These are phyloP conservation scores for Agrilus cyanescens DNA, from an alignment of 2,888 invertebrate species.

Conservation along the genomic window DNA sequence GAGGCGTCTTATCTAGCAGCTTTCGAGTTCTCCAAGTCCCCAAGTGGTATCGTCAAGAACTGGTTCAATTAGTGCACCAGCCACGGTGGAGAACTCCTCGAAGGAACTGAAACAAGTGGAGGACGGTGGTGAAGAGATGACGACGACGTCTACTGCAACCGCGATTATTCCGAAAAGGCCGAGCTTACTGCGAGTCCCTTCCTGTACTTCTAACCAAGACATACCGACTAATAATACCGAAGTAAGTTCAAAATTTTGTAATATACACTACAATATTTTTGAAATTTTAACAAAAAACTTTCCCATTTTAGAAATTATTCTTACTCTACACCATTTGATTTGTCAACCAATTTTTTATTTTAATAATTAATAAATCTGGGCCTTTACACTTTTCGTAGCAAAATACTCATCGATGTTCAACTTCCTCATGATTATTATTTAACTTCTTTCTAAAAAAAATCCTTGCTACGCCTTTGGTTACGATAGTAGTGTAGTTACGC, in stretches of 20 bases:
- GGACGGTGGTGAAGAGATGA: conserved; percentile 9
- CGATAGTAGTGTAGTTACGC: too few species aligned
- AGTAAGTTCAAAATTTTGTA: conserved; percentile 19
- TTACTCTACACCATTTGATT: too few species aligned
- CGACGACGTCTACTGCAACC: conserved; percentile 13
- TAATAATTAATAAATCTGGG: too few species aligned
- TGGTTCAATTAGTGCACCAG: conserved; percentile 27
- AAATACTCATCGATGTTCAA: too few species aligned
- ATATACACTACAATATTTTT: too few species aligned
- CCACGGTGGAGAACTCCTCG: conserved; percentile 17
- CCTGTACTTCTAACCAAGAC: conserved; percentile 45
- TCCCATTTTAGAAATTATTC: too few species aligned
- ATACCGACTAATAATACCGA: conserved; percentile 34
- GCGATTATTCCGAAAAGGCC: conserved; percentile 41
- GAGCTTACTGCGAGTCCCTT: conserved; percentile 47
- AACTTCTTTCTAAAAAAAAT: too few species aligned
- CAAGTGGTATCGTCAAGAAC: conserved; percentile 26
- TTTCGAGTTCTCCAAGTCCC: conserved; percentile 25
- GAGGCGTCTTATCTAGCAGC: conserved; percentile 11
- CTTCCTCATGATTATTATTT: too few species aligned
- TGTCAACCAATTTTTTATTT: too few species aligned
- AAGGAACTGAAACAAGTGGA: conserved; percentile 16
- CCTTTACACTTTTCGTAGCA: too few species aligned
- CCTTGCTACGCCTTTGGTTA: too few species aligned
- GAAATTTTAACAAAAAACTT: too few species aligned